Percentiles rank a stretch among this genome's conserved stretches.
Evolutionary conservation across 2,113 vertebrate species (phyloP).

Genomic region (Uropsilus gracilis): DNA sequence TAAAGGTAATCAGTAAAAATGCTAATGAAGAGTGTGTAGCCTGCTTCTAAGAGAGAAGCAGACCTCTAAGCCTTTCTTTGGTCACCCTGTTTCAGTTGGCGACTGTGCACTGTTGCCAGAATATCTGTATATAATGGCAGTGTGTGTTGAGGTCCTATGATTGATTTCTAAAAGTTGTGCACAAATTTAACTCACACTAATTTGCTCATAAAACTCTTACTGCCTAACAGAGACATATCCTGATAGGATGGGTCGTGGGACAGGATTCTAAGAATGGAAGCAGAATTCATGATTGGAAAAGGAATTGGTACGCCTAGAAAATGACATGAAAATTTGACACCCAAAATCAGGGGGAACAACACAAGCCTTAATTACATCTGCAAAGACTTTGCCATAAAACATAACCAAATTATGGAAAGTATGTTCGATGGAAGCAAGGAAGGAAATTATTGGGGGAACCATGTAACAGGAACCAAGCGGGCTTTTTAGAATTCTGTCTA

Average conservation of each 20-base stretch:
- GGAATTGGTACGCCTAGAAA: not conserved
- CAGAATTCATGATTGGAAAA: slow-evolving; percentile 11
- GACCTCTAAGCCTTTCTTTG: too few relatives aligned
- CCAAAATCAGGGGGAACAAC: not conserved
- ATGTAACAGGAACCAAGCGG: not conserved
- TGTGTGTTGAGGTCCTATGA: not conserved
- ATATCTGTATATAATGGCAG: not conserved
- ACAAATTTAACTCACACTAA: not conserved
- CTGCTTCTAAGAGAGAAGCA: too few relatives aligned
- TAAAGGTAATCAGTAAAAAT: too few relatives aligned
- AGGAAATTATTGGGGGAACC: not conserved
- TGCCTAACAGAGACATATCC: not conserved
- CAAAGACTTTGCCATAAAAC: not conserved
- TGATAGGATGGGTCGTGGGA: not conserved
- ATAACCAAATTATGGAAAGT: not conserved
- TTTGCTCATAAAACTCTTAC: not conserved
- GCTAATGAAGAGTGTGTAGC: too few relatives aligned
- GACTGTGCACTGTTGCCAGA: not conserved
- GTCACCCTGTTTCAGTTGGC: too few relatives aligned
- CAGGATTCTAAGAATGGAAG: not conserved
- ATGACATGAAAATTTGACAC: not conserved
- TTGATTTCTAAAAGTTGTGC: not conserved
- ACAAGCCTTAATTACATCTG: not conserved
- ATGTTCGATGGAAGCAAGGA: not conserved
- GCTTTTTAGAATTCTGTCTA: not conserved